Evolutionary conservation across 2,113 vertebrate genomes (phyloP), one percentile per base, ranked within the genome.

Genomic region (Phylloscopus trochilus): DNA sequence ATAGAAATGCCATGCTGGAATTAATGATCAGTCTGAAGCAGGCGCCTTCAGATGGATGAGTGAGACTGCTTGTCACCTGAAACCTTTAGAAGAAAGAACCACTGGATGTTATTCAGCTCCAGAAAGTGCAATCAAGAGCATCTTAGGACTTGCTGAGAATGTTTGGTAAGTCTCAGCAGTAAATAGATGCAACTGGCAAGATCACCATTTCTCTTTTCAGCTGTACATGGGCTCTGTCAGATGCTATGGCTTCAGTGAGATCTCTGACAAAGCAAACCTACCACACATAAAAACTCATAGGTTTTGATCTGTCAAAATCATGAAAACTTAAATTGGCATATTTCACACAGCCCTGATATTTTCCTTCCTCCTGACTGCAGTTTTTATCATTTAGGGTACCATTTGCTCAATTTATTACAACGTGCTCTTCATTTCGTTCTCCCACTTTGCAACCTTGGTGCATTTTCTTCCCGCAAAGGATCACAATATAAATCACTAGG

Each of bases 401-500:
- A 63, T 94, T 96, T 92, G 37, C 69, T 92, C 92, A 83, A 39
- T 74, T 72, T 92, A 75, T 90, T 93, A 92, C 64, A 87, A 90
- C 9, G 28, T 2, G 13, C 14, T 92, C 73, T 68, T 87, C 80
- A 78, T 95, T 93, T 92, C 41, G 64, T 70, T 56, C 44, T 37
- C 44, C 33, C 11, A 62, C 49, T 92, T 93, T 75, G 88, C 0
- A 4, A 83, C 56, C 88, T 93, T 46, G 56, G 37, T 53, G 20
- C 46, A 53, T 93, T 92, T 95, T 94, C 79, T 86, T 93, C 73
- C 72, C 0, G 0, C 2, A 5, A 87, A 72, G 68, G 83, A 93
- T 93, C 85, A 94, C 41, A 63, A 78, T 87, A 83, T 66, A 94
- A 95, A 96, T 78, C 88, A 75, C 56, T 53, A 68, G 85, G 68